Conservation (phyloP, 2,113 vertebrate species). For the Catharus minimus region DNA sequence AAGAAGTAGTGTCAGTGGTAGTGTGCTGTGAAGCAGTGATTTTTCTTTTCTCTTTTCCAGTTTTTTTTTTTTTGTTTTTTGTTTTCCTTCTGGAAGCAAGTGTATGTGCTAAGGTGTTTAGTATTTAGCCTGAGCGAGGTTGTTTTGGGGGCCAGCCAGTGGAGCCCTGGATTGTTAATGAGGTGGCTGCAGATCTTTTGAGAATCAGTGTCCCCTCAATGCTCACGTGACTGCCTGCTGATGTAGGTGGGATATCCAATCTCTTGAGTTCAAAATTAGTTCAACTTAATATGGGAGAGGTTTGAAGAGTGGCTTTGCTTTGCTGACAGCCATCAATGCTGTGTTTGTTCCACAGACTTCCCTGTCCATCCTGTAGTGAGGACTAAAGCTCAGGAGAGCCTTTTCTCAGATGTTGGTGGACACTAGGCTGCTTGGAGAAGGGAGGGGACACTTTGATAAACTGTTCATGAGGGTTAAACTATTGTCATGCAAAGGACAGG, state of each 20-base stretch:
- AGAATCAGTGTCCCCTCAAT: background rate
- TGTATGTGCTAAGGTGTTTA: background rate
- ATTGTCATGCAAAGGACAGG: rapidly evolving
- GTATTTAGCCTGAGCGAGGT: background rate
- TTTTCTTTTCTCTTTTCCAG: background rate
- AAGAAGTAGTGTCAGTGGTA: background rate
- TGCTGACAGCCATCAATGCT: background rate
- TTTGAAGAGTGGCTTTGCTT: background rate
- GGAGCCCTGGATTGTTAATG: background rate
- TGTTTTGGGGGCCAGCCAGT: rapidly evolving
- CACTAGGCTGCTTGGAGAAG: background rate
- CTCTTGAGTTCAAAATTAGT: conserved; percentile 44
- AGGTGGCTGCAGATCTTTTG: background rate
- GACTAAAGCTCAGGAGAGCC: background rate
- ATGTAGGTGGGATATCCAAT: conserved; percentile 31
- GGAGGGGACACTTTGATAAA: background rate
- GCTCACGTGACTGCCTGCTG: background rate
- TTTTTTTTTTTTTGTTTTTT: too few species aligned
- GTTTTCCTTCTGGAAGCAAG: background rate
- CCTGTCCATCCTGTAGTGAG: background rate
- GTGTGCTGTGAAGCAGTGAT: background rate
- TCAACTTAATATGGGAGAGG: background rate
- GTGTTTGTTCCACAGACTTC: rapidly evolving
- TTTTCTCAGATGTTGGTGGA: background rate
- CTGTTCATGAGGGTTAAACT: rapidly evolving